A percentile compares a stretch with the other conserved stretches of the same genome.
phyloP scores from a whole-genome alignment of 2,888 invertebrate species.

The Latrodectus elegans region DNA sequence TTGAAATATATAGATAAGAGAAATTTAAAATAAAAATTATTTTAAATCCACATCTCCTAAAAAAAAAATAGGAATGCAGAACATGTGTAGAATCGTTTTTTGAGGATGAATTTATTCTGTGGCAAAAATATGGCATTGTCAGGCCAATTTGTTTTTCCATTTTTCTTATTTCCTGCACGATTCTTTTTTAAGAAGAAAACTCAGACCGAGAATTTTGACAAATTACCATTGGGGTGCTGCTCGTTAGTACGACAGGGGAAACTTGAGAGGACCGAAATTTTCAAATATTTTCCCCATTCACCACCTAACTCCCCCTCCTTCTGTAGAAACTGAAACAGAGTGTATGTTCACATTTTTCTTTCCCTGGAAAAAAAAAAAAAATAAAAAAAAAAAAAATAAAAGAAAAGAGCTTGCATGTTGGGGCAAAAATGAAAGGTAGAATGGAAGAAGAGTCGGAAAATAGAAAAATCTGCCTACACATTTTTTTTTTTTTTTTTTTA shows the following conservation, averaged over 20 bases:
- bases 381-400: too few species aligned
- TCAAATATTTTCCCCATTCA: slow-evolving; percentile 62
- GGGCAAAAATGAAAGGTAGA: slow-evolving; percentile 2
- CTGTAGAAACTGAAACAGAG: slow-evolving; percentile 22
- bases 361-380: slow-evolving; percentile 40
- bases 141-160: not conserved
- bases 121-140: slow-evolving; percentile 32
- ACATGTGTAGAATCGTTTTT: not conserved
- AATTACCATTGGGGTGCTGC: slow-evolving; percentile 57
- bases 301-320: slow-evolving; percentile 12
- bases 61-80: not conserved
- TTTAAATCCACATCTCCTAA: not conserved
- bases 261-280: slow-evolving; percentile 60
- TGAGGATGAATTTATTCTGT: not conserved
- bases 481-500: slow-evolving; percentile 15
- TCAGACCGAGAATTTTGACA: slow-evolving; percentile 57
- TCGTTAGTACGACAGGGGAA: slow-evolving; percentile 57
- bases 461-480: slow-evolving; percentile 33
- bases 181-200: slow-evolving; percentile 13
- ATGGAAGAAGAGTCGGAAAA: not conserved
- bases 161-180: slow-evolving; percentile 8
- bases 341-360: slow-evolving; percentile 22
- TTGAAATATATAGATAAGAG: too few species aligned
- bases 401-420: slow-evolving; percentile 3
- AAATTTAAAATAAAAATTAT: too few species aligned